Evolutionary conservation across 2,113 vertebrate species (phyloP).

Genomic region (Gymnorhina tibicen): DNA sequence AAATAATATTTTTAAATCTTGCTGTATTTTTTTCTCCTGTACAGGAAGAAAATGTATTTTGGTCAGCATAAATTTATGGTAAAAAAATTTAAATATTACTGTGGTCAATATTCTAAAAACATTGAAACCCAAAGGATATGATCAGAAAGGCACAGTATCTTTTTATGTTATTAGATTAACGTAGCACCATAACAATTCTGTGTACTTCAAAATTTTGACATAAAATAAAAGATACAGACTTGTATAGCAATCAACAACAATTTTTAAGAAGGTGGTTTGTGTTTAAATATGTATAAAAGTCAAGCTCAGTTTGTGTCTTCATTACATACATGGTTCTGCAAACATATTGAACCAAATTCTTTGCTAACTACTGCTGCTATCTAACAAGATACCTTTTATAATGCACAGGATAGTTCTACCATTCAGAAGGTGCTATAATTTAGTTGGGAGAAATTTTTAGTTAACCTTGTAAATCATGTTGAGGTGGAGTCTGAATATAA

Average conservation of each 20-base stretch:
- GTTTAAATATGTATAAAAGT: neutral
- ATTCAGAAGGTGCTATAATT: neutral
- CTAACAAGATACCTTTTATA: neutral
- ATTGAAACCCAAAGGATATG: neutral
- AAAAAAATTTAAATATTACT: neutral
- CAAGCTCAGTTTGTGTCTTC: neutral
- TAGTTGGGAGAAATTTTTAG: neutral
- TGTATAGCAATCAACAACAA: neutral
- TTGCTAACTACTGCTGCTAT: conserved; percentile 20
- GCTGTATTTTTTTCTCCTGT: neutral
- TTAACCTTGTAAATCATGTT: neutral
- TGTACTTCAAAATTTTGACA: neutral
- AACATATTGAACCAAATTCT: neutral
- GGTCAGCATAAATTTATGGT: neutral
- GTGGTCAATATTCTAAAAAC: neutral
- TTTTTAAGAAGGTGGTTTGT: neutral
- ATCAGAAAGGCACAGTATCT: neutral
- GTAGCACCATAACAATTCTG: neutral
- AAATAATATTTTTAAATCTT: neutral
- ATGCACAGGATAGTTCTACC: neutral
- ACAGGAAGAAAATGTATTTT: neutral
- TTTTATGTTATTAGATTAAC: neutral
- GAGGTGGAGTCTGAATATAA: neutral
- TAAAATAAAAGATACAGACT: neutral
- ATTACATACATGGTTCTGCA: neutral